These are phyloP conservation scores for Lampris incognitus DNA, from an alignment of 2,113 vertebrate genomes.

Conservation along the genomic window DNA sequence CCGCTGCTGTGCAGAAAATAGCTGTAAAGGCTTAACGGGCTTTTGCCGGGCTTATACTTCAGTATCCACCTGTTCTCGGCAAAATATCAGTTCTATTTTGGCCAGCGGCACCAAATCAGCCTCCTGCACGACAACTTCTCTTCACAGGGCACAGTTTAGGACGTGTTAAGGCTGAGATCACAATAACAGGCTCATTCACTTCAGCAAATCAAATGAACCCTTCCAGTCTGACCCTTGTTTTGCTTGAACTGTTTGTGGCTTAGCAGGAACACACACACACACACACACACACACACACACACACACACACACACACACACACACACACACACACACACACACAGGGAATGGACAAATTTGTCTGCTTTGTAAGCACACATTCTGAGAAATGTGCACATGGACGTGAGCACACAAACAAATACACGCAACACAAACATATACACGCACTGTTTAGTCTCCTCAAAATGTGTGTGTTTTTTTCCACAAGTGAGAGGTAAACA, in stretches of 20 bases:
- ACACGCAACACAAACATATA: background rate
- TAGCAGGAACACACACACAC: constrained; percentile 17
- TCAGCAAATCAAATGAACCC: constrained; percentile 17
- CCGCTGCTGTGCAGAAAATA: background rate
- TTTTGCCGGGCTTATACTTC: background rate
- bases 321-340: constrained; percentile 10
- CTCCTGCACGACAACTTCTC: background rate
- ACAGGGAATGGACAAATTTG: background rate
- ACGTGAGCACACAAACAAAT: background rate
- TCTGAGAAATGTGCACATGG: background rate
- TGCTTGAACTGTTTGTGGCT: constrained; percentile 29
- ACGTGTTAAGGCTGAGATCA: background rate
- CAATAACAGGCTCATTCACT: background rate
- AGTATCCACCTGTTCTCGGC: constrained; percentile 12
- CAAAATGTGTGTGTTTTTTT: constrained; percentile 41
- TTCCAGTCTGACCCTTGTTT: constrained; percentile 34
- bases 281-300: constrained; percentile 7
- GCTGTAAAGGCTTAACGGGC: background rate
- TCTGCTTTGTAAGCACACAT: too few relatives aligned
- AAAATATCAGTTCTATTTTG: constrained; percentile 3
- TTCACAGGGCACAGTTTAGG: background rate
- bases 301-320: background rate
- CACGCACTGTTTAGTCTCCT: constrained; percentile 49
- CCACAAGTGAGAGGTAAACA: constrained; percentile 56
- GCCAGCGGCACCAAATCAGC: background rate